Evolutionary conservation across 2,797 vertebrate species (phyloP).

Genomic region (Neostethus bicornis): DNA sequence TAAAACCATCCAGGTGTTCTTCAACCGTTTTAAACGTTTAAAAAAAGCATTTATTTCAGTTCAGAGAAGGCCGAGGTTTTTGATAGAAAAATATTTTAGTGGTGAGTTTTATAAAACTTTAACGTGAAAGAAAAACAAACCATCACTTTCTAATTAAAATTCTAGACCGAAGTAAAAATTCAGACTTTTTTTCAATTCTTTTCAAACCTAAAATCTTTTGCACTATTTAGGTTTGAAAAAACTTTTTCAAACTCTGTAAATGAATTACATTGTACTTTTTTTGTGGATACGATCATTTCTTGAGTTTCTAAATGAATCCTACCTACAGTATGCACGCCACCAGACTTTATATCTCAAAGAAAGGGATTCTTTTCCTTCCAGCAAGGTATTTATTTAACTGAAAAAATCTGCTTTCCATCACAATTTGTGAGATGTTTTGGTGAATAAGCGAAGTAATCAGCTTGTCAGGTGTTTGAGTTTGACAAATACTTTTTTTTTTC

Average conservation of each 20-base stretch:
- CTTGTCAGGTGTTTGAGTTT: conserved; percentile 2
- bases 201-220: neutral
- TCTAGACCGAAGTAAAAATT: neutral
- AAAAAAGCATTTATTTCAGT: neutral
- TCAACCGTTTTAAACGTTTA: neutral
- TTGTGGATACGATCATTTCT: neutral
- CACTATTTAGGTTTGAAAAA: neutral
- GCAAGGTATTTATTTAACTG: neutral
- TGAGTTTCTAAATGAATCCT: neutral
- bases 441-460: conserved; percentile 9
- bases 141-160: neutral
- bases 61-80: neutral
- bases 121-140: neutral
- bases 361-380: neutral
- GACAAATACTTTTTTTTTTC: conserved; percentile 11
- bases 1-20: neutral
- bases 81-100: neutral
- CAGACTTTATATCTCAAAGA: neutral
- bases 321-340: neutral
- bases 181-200: neutral
- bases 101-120: neutral
- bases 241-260: neutral
- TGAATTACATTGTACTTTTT: neutral
- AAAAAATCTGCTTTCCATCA: neutral
- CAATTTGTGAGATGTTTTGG: neutral